Base-by-base conservation (phyloP, 2,113 vertebrate genomes). In the Phrynocephalus versicolor region DNA sequence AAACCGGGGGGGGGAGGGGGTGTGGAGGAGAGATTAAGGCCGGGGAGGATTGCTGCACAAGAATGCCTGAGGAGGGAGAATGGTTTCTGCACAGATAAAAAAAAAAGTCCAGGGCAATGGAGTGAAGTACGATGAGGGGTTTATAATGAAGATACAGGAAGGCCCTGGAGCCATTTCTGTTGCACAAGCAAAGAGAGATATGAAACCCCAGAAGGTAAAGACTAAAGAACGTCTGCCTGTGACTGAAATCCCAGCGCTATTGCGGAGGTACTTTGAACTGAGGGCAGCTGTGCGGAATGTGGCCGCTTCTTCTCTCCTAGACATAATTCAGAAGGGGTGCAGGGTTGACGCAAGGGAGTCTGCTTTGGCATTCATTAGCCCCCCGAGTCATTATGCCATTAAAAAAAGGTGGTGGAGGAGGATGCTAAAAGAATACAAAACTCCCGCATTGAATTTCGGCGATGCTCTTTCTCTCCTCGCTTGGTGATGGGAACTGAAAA, bases 101-200 rank as follows among this genome's bases (percentile, higher is more conserved):
- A 51, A 51, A 51, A 80, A 73, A 79, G 76, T 80, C 69, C 60
- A 64, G 77, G 70, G n/a, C 67, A 64, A 62, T 55, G 64, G 65
- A 74, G 3, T 14, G 12, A 69, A 69, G 45, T 45, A 73, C 69
- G 65, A 73, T n/a, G n/a, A 80, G 77, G 70, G 27, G 57, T 65
- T 73, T 80, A 80, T 80, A 80, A 85, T 85, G 84, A 85, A 85
- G 78, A 85, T 80, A 73, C 77, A 80, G 69, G 77, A 80, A 37
- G 77, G n/a, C 70, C 69, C 80, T 39, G 57, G 70, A 80, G 84
- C 77, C 80, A 80, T 85, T 85, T 80, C 84, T 62, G 57, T 85
- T 80, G 41, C 77, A 16, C 55, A 83, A 74, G 37, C 71, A 74
- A 51, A 51, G 37, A 80, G 39, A 51, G 7, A 64, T 45, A 73